These are phyloP conservation scores for Mythimna ferrago DNA, from an alignment of 2,888 invertebrate genomes.

Conservation along the genomic window DNA sequence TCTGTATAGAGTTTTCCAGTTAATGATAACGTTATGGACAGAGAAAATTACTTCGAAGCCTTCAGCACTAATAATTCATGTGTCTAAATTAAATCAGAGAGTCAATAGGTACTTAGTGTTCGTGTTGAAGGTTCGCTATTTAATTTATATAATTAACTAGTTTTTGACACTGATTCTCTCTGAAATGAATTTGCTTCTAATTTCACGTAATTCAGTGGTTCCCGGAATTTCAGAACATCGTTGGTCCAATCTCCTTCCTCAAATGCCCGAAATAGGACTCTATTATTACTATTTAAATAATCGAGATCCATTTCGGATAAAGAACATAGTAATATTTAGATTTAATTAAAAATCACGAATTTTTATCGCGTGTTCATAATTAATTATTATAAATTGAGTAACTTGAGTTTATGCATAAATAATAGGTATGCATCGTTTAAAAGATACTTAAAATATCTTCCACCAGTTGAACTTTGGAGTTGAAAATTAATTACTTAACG, in stretches of 20 bases:
- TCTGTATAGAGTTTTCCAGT: too few relatives aligned
- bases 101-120: too few relatives aligned
- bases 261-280: background rate
- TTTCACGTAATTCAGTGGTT: background rate
- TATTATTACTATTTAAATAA: conserved; percentile 5
- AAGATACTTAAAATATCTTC: background rate
- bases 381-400: conserved; percentile 4
- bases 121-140: background rate
- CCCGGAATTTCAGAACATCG: background rate
- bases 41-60: too few relatives aligned
- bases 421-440: background rate
- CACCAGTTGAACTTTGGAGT: background rate
- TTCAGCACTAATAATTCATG: too few relatives aligned
- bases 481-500: background rate
- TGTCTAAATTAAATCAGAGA: too few relatives aligned
- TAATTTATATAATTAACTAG: background rate
- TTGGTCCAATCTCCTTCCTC: background rate
- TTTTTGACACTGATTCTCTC: background rate
- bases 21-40: too few relatives aligned
- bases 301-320: background rate
- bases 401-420: background rate
- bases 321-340: background rate
- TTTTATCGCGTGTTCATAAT: background rate
- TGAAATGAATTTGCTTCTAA: background rate
- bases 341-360: conserved; percentile 18